phyloP scores from a whole-genome alignment of 2,797 vertebrate species.

The Trichosurus vulpecula region DNA sequence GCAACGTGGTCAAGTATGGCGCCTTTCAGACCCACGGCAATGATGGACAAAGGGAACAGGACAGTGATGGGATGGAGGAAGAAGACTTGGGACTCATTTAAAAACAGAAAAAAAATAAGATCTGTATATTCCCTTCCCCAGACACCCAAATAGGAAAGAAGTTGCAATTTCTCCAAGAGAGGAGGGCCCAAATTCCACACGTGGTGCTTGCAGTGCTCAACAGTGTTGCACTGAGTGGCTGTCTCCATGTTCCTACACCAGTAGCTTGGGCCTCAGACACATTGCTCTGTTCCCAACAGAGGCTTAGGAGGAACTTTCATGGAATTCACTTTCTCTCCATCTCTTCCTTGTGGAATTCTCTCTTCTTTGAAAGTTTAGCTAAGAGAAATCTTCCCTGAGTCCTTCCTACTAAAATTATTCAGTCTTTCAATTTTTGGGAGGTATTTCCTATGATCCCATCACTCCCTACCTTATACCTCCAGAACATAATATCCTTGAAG shows the following conservation, averaged over 20 bases:
- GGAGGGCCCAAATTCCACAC: conserved; percentile 90
- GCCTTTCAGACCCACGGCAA: not conserved
- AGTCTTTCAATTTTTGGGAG: no score
- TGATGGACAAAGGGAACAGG: conserved; percentile 1
- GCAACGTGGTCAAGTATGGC: not conserved
- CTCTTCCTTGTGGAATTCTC: no score
- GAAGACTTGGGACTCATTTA: conserved; percentile 1
- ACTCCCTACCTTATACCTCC: not conserved
- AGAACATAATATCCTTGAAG: not conserved
- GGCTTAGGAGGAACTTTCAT: conserved; percentile 73
- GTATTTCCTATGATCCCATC: no score
- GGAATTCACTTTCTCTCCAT: no score
- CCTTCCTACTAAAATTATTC: no score
- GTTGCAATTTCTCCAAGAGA: conserved; percentile 9
- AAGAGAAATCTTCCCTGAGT: no score
- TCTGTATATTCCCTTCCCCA: conserved; percentile 28
- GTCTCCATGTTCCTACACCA: conserved; percentile 97
- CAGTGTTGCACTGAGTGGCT: conserved; percentile 91
- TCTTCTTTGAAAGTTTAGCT: no score
- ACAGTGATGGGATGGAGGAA: not conserved
- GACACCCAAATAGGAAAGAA: conserved; percentile 43
- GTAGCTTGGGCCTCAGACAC: conserved; percentile 95
- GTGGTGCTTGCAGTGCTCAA: conserved; percentile 94
- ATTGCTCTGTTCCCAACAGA: conserved; percentile 91
- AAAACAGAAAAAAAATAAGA: conserved; percentile 28